Percentiles rank a stretch among this genome's conserved stretches.
These are phyloP conservation scores for Apocheima hispidaria DNA, from an alignment of 2,888 invertebrate genomes.

Conservation along the genomic window DNA sequence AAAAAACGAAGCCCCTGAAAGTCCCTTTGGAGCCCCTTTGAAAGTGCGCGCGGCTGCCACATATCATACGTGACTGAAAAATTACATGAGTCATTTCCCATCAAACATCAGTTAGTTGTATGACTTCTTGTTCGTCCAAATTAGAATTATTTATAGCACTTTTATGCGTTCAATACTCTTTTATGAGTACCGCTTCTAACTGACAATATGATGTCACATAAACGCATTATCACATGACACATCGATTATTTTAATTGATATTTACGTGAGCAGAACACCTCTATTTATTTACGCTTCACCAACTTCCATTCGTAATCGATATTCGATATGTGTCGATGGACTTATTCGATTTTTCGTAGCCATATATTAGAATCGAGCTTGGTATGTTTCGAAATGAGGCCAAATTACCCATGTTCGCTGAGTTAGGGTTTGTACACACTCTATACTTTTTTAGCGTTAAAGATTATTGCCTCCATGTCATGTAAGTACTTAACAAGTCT, in stretches of 20 bases:
- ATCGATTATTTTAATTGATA: slow-evolving; percentile 10
- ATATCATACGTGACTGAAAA: too few species aligned
- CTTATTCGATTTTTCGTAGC: slow-evolving; percentile 7
- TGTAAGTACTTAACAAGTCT: too few species aligned
- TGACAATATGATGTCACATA: slow-evolving; percentile 16
- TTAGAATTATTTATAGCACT: slow-evolving; percentile 17
- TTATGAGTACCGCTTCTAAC: slow-evolving; percentile 18
- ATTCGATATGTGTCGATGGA: slow-evolving; percentile 14
- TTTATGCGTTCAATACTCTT: slow-evolving; percentile 30
- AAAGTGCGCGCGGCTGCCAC: too few species aligned
- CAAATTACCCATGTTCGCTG: slow-evolving; percentile 46
- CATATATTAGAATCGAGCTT: neutral
- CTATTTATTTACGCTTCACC: slow-evolving; percentile 3
- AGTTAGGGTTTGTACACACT: neutral
- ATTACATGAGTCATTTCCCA: neutral
- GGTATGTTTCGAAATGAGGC: slow-evolving; percentile 43
- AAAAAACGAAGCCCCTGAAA: too few species aligned
- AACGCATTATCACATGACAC: slow-evolving; percentile 1
- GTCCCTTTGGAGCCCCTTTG: too few species aligned
- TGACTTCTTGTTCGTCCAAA: slow-evolving; percentile 21
- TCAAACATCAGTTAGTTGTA: slow-evolving; percentile 17
- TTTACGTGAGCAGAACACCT: neutral
- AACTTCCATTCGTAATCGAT: slow-evolving; percentile 3
- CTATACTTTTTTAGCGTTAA: neutral
- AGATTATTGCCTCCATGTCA: too few species aligned